A percentile compares a stretch with the other conserved stretches of the same genome.
Conservation (phyloP, 2,888 invertebrate species). For the Candidula unifasciata region DNA sequence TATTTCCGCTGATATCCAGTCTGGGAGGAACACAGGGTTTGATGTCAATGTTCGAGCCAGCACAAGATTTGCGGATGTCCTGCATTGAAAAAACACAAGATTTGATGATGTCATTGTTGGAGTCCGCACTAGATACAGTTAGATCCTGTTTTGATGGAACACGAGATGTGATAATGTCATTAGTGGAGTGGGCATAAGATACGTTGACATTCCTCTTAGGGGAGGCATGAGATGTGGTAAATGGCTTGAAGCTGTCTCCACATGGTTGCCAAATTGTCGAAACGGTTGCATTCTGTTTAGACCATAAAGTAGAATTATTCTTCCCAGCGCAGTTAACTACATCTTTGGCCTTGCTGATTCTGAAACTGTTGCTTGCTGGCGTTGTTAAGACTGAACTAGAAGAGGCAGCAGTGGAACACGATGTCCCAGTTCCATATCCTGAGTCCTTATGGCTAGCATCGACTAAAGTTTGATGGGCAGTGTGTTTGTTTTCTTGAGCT, state of each 20-base stretch:
- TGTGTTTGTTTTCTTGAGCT: not conserved
- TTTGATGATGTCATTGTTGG: no score
- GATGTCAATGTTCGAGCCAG: no score
- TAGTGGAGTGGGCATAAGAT: no score
- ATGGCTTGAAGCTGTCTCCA: not conserved
- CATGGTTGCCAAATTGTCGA: not conserved
- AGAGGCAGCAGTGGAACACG: constrained; percentile 40
- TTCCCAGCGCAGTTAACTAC: not conserved
- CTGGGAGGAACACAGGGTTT: no score
- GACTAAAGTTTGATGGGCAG: not conserved
- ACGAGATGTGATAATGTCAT: no score
- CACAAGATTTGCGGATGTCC: no score
- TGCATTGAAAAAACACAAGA: no score
- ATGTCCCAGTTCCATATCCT: constrained; percentile 47
- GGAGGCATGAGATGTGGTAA: no score
- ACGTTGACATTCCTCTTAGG: no score
- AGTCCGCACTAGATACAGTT: no score
- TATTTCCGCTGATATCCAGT: no score
- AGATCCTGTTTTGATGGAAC: no score
- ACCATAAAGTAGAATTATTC: not conserved
- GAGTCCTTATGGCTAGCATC: constrained; percentile 33
- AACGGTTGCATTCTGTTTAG: not conserved
- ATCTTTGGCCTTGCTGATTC: not conserved
- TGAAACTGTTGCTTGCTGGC: not conserved
- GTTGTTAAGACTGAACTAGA: constrained; percentile 16